These are phyloP conservation scores for rat (Rattus norvegicus) DNA, from an alignment of 2,113 vertebrate genomes.

Conservation along the genomic window GRCr8 NC_086031.1:92071501-92072000, in stretches of 20 bases:
- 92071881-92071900: too few relatives aligned
- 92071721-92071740: not conserved
- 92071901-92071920: not conserved
- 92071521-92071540: not conserved
- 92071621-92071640: not conserved
- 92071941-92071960: not conserved
- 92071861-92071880: not conserved
- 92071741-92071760: not conserved
- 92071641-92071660: rapidly evolving
- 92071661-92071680: not conserved
- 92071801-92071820: not conserved
- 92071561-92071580: not conserved
- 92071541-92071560: not conserved
- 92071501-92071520: not conserved
- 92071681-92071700: not conserved
- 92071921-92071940: not conserved
- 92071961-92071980: not conserved
- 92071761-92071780: not conserved
- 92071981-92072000: not conserved
- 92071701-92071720: not conserved
- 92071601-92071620: not conserved
- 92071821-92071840: not conserved
- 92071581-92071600: not conserved
- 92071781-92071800: not conserved
- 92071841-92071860: not conserved